Conservation (phyloP, 1,140 invertebrate species). For the Augochlora pura region DNA sequence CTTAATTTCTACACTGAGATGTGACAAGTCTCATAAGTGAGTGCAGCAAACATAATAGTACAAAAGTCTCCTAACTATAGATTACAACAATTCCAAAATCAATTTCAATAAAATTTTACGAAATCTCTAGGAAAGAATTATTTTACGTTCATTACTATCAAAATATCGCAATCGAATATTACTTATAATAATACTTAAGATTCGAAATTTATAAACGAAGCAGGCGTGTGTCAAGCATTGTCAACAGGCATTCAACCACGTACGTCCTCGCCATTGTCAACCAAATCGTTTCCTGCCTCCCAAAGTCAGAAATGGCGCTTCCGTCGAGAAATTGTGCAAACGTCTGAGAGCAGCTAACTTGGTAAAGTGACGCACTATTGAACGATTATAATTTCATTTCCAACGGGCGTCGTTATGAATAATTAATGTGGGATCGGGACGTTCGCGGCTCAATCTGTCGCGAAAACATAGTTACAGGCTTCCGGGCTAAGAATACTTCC, state of each 20-base stretch:
- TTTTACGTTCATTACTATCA: not conserved
- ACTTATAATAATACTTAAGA: not conserved
- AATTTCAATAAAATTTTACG: too few relatives aligned
- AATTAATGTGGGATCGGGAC: constrained; percentile 42
- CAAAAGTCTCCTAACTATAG: not conserved
- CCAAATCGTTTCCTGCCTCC: constrained; percentile 32
- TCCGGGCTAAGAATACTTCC: not conserved
- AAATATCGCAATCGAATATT: not conserved
- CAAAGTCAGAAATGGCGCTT: constrained; percentile 43
- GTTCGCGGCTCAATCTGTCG: not conserved
- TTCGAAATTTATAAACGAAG: not conserved
- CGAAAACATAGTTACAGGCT: not conserved
- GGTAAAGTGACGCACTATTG: constrained; percentile 50
- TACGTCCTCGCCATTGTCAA: not conserved
- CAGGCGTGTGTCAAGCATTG: not conserved
- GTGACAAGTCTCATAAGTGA: not conserved
- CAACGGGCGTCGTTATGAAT: constrained; percentile 46
- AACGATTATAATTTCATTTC: constrained; percentile 57
- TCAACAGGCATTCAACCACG: not conserved
- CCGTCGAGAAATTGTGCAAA: constrained; percentile 12
- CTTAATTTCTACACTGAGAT: too few relatives aligned
- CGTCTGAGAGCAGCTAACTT: constrained; percentile 37
- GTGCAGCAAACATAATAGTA: not conserved
- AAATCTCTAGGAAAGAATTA: not conserved
- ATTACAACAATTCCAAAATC: too few relatives aligned